Percentiles rank a stretch among this genome's conserved stretches.
Conservation (phyloP, 2,113 vertebrate species). For the Chaetorhynchus papuensis region DNA sequence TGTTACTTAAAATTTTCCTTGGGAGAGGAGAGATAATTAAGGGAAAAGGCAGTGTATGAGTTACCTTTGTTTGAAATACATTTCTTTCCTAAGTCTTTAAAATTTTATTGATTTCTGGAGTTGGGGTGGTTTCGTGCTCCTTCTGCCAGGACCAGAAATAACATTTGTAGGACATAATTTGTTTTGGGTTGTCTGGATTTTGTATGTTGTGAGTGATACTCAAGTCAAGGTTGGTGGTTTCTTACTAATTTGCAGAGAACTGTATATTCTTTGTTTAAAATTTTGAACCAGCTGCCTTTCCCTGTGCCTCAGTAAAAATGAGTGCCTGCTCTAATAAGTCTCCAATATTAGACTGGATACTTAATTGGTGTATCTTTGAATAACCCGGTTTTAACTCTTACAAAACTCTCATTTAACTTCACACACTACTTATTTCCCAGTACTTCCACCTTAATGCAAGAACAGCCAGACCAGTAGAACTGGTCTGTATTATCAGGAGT, state of each 20-base stretch:
- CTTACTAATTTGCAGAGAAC: background rate
- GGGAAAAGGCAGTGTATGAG: background rate
- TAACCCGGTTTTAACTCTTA: background rate
- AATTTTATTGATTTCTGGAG: background rate
- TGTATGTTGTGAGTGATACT: background rate
- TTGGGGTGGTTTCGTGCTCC: background rate
- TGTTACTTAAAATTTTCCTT: background rate
- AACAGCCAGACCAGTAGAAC: background rate
- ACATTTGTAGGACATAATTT: background rate
- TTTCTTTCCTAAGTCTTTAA: background rate
- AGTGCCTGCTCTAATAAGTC: background rate
- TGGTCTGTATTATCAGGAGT: background rate
- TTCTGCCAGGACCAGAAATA: background rate
- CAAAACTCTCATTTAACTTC: background rate
- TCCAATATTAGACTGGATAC: rapidly evolving
- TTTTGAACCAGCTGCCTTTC: background rate
- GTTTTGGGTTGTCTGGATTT: background rate
- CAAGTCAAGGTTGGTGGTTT: background rate
- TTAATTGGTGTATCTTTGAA: background rate
- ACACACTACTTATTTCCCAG: background rate
- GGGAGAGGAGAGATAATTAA: background rate
- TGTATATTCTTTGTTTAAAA: background rate
- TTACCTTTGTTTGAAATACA: background rate
- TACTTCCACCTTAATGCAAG: background rate
- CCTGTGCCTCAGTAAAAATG: background rate